Conservation (phyloP, 2,113 vertebrate species). For the Siphamia tubifer region DNA sequence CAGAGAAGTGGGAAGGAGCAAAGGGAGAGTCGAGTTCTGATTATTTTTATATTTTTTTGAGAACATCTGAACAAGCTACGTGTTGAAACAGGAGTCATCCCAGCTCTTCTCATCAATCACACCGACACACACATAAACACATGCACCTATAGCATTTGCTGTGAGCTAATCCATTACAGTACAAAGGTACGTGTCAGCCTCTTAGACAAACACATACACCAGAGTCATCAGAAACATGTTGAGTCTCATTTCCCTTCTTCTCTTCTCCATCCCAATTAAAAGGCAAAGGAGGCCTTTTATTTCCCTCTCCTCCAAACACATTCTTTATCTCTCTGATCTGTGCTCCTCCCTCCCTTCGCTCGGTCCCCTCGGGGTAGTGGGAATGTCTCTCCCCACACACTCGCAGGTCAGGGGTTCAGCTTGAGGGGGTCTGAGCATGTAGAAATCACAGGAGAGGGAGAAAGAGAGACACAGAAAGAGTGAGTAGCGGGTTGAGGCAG, state of each 20-base stretch:
- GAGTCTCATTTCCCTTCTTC: conserved; percentile 74
- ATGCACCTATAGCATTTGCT: conserved; percentile 29
- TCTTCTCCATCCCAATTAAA: conserved; percentile 78
- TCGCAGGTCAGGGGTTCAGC: conserved; percentile 81
- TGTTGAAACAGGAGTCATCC: conserved; percentile 75
- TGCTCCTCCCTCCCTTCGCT: conserved; percentile 51
- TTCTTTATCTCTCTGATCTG: conserved; percentile 76
- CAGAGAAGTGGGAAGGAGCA: conserved; percentile 42
- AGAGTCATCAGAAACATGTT: conserved; percentile 79
- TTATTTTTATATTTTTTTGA: conserved; percentile 61
- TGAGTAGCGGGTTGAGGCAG: conserved; percentile 66
- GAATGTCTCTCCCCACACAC: conserved; percentile 74
- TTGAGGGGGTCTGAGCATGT: conserved; percentile 65
- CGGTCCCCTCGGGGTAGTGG: conserved; percentile 67
- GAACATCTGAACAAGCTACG: conserved; percentile 63
- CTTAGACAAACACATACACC: conserved; percentile 57
- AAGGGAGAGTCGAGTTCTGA: conserved; percentile 19
- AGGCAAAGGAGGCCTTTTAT: conserved; percentile 73
- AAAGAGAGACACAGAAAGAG: conserved; percentile 38
- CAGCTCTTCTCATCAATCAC: conserved; percentile 68
- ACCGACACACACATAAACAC: conserved; percentile 58
- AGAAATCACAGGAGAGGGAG: conserved; percentile 32
- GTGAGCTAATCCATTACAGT: conserved; percentile 70
- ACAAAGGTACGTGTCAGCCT: conserved; percentile 68
- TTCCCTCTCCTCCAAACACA: conserved; percentile 65